Conservation (phyloP, 2,888 invertebrate genomes). For the Bombyx huttoni region DNA sequence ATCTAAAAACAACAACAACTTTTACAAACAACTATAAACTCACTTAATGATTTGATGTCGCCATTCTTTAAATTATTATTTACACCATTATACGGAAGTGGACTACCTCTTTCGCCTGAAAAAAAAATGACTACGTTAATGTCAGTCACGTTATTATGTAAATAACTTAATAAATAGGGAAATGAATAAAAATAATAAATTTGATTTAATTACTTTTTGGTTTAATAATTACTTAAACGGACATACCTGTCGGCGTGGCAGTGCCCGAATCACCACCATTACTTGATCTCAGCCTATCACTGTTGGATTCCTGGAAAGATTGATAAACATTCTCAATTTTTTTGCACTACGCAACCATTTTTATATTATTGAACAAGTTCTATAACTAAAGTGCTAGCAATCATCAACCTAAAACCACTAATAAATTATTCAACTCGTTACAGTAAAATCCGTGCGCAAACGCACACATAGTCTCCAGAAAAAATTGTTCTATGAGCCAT, state of each 20-base stretch:
- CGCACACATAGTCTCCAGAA: too few relatives aligned
- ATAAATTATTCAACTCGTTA: too few relatives aligned
- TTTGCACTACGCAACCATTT: background rate
- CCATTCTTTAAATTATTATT: constrained; percentile 42
- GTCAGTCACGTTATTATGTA: too few relatives aligned
- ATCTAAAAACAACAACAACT: too few relatives aligned
- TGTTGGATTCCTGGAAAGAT: constrained; percentile 35
- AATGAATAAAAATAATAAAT: background rate
- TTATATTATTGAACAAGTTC: background rate
- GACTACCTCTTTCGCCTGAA: constrained; percentile 35
- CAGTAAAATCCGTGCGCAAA: too few relatives aligned
- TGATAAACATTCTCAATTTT: constrained; percentile 5
- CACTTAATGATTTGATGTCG: constrained; percentile 54
- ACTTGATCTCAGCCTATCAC: constrained; percentile 16
- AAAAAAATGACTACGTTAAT: constrained; percentile 3
- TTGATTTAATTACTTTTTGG: background rate
- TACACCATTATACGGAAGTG: constrained; percentile 25
- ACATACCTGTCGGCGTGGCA: constrained; percentile 37
- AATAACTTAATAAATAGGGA: too few relatives aligned
- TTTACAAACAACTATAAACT: constrained; percentile 26
- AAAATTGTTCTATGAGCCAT: too few relatives aligned
- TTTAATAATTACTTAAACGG: background rate
- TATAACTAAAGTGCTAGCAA: too few relatives aligned
- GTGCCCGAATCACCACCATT: constrained; percentile 36
- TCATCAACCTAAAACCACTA: too few relatives aligned